Evolutionary conservation across 1,140 invertebrate genomes (phyloP), one percentile per base, ranked within the genome.

Genomic region (Acromyrmex echinatior): DNA sequence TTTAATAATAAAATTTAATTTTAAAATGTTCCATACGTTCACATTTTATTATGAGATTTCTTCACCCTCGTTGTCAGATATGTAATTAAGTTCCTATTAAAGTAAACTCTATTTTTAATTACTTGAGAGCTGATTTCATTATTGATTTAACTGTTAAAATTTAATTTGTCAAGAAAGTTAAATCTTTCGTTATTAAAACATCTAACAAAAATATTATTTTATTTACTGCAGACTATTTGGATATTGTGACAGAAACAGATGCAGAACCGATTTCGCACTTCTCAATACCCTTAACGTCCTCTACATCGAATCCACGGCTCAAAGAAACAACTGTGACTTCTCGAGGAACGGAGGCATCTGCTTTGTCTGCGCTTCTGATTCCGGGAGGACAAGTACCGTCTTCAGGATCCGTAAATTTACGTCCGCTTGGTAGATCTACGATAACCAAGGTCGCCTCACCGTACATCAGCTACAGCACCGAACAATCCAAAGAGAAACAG

Each of bases 361-460:
- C 96, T 39, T 90, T 96, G 28, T 96, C 96, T 0, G 95, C 96
- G 3, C 93, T 97, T 58, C 87, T 97, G 70, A 94, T 96, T n/a
- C 96, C 96, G 6, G 96, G 96, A 1, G 96, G 96, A 18, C 96
- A 96, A 92, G 92, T 96, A 76, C 92, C 95, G 2, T 80, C 93
- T 7, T 58, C 93, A 78, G 58, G 92, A 86, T 86, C 89, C 81
- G 51, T 65, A 65, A 87, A 79, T 49, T 71, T 87, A 3, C 91
- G 92, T 14, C 92, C 93, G 0, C 51, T 92, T 12, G 97, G 96
- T 16, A 94, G 96, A 45, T 96, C 96, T 9, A 97, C 95, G 3
- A 97, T 97, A 65, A 97, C 96, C 0, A 97, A 97, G 93, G 96
- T 97, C n/a, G 92, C 94, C n/a, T 96, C 96, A 4, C 96, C 96